phyloP scores from a whole-genome alignment of 2,888 invertebrate species.

The Smittia sp. region DNA sequence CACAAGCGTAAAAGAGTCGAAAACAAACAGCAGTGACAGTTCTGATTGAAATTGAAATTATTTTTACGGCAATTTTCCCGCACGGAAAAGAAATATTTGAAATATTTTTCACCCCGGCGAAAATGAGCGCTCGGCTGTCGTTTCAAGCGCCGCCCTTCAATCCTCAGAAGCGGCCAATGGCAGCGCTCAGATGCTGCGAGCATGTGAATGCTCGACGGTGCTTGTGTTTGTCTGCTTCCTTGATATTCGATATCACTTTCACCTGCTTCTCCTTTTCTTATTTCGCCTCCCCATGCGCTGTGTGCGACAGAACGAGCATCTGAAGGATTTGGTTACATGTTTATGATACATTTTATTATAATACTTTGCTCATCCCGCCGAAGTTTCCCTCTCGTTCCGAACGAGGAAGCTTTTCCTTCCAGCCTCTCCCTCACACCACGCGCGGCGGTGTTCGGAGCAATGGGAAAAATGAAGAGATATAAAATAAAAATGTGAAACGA shows the following conservation, averaged over 20 bases:
- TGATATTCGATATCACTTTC: constrained; percentile 24
- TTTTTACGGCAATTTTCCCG: neutral
- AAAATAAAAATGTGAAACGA: neutral
- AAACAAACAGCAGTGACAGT: neutral
- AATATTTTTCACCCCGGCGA: neutral
- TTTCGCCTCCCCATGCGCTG: neutral
- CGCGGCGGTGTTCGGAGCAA: neutral
- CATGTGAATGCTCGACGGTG: neutral
- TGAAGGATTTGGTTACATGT: constrained; percentile 9
- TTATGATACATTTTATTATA: constrained; percentile 16
- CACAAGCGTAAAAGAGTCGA: neutral
- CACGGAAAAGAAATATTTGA: neutral
- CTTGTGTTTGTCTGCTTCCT: neutral
- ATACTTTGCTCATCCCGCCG: neutral
- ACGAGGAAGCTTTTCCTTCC: neutral
- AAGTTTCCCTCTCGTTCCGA: neutral
- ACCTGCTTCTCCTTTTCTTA: neutral
- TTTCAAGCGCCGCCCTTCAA: neutral
- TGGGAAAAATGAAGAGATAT: neutral
- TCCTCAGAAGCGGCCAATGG: neutral
- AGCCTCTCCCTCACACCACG: neutral
- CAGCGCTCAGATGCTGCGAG: neutral
- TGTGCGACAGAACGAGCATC: neutral
- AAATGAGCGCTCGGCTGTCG: neutral
- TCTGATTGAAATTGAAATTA: neutral